Conservation (phyloP, 2,113 vertebrate genomes). For the Emydocephalus ijimae region DNA sequence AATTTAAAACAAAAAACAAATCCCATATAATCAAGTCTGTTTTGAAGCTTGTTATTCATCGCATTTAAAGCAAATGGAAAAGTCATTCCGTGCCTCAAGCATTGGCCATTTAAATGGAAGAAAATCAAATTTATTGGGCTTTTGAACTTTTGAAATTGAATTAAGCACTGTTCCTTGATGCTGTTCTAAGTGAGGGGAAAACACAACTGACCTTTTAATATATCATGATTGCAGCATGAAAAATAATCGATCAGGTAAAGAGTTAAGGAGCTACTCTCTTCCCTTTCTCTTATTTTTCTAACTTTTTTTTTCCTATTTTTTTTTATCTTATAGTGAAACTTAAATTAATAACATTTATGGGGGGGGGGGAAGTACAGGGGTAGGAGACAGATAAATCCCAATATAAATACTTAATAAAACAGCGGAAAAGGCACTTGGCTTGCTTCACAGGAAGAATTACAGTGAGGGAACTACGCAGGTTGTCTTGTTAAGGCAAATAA, state of each 20-base stretch:
- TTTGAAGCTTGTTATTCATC: constrained; percentile 54
- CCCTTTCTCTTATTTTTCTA: neutral
- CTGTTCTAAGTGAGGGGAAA: constrained; percentile 34
- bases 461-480: constrained; percentile 5
- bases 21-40: constrained; percentile 40
- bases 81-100: constrained; percentile 46
- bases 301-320: neutral
- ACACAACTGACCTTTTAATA: neutral
- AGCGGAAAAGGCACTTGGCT: constrained; percentile 23
- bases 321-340: neutral
- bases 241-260: neutral
- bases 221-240: neutral
- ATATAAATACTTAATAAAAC: neutral
- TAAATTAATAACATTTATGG: neutral
- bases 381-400: neutral
- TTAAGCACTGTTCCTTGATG: constrained; percentile 54
- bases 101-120: constrained; percentile 40
- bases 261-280: neutral
- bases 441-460: constrained; percentile 3
- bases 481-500: constrained; percentile 55
- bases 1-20: constrained; percentile 4
- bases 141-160: constrained; percentile 40
- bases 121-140: constrained; percentile 53
- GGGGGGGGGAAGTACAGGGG: too few species aligned
- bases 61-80: constrained; percentile 46